A percentile compares a stretch with the other conserved stretches of the same genome.
Conservation (phyloP, 2,797 vertebrate genomes). For the Chelonia mydas region DNA sequence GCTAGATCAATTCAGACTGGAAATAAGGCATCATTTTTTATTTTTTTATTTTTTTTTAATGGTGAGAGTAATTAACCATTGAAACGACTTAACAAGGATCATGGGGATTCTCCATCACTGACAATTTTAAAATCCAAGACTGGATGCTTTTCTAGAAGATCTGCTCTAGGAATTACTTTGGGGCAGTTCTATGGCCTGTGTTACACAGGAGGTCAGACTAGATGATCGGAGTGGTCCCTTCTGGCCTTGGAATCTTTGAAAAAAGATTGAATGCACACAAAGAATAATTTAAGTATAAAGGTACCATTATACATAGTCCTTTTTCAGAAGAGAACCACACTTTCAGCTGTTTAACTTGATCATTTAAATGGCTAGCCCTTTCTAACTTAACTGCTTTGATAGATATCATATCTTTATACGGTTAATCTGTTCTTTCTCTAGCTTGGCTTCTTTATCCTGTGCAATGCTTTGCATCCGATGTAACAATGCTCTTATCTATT, state of each 20-base stretch:
- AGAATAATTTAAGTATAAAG: background rate
- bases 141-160: background rate
- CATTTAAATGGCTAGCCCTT: background rate
- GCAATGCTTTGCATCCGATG: background rate
- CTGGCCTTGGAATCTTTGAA: background rate
- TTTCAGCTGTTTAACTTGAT: background rate
- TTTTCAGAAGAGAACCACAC: background rate
- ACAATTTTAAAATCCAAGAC: background rate
- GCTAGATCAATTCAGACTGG: background rate
- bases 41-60: background rate
- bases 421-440: background rate
- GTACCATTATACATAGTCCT: background rate
- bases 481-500: background rate
- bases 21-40: background rate
- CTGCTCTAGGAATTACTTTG: background rate
- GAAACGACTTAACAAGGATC: no score
- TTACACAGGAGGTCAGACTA: background rate
- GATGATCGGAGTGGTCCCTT: background rate
- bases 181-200: background rate
- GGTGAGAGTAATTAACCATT: background rate
- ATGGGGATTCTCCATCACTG: no score
- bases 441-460: background rate
- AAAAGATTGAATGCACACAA: background rate
- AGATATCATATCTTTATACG: background rate
- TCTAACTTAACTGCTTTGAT: background rate